Evolutionary conservation across 2,797 vertebrate species (phyloP).

Genomic region (Selene dorsalis): DNA sequence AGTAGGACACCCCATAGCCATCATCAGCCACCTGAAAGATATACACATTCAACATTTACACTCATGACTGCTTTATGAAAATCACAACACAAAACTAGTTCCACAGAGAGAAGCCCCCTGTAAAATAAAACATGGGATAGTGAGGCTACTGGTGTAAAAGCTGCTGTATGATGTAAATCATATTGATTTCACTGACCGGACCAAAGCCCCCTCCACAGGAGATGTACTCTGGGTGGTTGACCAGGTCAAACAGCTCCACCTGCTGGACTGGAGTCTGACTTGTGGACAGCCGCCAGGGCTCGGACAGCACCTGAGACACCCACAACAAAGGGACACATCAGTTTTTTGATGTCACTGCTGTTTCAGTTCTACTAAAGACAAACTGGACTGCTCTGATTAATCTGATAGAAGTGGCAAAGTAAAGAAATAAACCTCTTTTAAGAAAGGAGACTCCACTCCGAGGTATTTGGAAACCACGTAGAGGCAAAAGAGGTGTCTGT

Average conservation of each 20-base stretch:
- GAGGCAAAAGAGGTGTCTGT: slow-evolving; percentile 93
- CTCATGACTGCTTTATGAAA: neutral
- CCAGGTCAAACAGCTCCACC: slow-evolving; percentile 88
- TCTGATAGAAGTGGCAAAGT: neutral
- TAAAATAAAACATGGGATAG: neutral
- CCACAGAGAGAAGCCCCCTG: neutral
- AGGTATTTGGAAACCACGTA: slow-evolving; percentile 91
- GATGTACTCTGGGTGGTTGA: slow-evolving; percentile 89
- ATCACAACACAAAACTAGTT: neutral
- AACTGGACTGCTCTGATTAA: neutral
- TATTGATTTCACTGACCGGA: slow-evolving; percentile 83
- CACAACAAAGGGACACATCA: slow-evolving; percentile 6
- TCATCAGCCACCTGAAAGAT: slow-evolving; percentile 88
- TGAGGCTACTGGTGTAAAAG: neutral
- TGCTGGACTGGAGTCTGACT: slow-evolving; percentile 91
- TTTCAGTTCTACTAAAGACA: neutral
- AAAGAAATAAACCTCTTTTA: slow-evolving; percentile 86
- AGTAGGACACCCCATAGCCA: slow-evolving; percentile 93
- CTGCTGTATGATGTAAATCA: neutral
- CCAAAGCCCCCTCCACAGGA: slow-evolving; percentile 93
- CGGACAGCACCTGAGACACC: slow-evolving; percentile 84
- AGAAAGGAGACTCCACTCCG: slow-evolving; percentile 88
- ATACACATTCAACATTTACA: neutral
- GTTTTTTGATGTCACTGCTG: neutral
- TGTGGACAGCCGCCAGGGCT: slow-evolving; percentile 90